Evolutionary conservation across 1,140 invertebrate species (phyloP).

Genomic region (Patella vulgata): DNA sequence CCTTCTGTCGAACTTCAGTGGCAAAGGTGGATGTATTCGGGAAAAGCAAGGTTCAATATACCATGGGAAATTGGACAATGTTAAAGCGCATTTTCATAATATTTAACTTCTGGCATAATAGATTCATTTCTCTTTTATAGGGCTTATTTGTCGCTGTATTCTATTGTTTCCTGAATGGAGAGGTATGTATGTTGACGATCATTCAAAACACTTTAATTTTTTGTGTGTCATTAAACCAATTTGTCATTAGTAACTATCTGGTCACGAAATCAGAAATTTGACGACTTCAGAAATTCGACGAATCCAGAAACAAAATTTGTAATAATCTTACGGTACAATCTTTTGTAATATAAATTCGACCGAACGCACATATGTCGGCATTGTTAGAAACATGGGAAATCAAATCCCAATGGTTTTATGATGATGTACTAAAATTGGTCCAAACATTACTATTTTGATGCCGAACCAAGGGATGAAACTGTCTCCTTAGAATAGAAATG

Average conservation of each 20-base stretch:
- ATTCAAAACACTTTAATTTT: neutral
- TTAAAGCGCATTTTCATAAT: neutral
- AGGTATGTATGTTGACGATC: slow-evolving; percentile 53
- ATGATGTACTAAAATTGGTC: no score
- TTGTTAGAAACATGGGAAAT: no score
- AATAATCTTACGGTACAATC: no score
- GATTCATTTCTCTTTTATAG: slow-evolving; percentile 51
- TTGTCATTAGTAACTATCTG: neutral
- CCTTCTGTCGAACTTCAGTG: no score
- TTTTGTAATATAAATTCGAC: no score
- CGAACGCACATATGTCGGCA: no score
- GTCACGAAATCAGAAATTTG: neutral
- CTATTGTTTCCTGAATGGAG: slow-evolving; percentile 71
- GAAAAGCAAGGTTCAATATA: no score
- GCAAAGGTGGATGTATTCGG: no score
- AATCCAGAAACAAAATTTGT: neutral
- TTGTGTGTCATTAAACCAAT: neutral
- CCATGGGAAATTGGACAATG: neutral
- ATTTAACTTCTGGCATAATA: neutral
- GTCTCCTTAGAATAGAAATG: no score
- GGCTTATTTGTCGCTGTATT: slow-evolving; percentile 70
- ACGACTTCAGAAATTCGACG: neutral
- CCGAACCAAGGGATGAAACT: no score
- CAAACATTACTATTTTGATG: no score
- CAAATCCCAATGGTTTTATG: no score